These are phyloP conservation scores for Matsumurasca onukii DNA, from an alignment of 1,140 invertebrate species.

Conservation along the genomic window DNA sequence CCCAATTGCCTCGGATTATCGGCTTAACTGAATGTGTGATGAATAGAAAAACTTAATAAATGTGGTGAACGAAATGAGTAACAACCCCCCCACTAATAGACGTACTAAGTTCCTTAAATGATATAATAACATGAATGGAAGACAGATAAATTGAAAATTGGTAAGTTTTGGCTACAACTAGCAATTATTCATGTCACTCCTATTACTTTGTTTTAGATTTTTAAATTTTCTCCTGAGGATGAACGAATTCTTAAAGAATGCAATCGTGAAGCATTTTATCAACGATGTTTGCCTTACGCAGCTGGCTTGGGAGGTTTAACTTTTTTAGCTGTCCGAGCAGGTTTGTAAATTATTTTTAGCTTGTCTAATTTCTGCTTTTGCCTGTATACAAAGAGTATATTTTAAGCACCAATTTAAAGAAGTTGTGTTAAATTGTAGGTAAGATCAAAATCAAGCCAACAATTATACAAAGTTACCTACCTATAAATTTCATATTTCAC, in stretches of 20 bases:
- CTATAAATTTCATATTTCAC: background rate
- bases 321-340: constrained; percentile 62
- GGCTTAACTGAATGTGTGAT: no score
- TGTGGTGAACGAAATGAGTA: no score
- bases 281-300: constrained; percentile 64
- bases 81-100: no score
- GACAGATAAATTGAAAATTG: no score
- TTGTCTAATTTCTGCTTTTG: background rate
- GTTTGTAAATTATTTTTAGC: constrained; percentile 32
- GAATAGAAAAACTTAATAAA: no score
- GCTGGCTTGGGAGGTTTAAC: constrained; percentile 57
- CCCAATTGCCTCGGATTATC: no score
- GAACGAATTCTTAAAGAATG: constrained; percentile 65
- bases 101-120: no score
- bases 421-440: background rate
- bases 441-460: background rate
- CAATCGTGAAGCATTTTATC: constrained; percentile 69
- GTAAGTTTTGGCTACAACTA: no score
- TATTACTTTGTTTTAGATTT: constrained; percentile 40
- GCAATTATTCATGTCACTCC: no score
- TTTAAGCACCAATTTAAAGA: background rate
- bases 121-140: no score
- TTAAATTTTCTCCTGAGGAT: constrained; percentile 61
- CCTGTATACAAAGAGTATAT: background rate
- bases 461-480: background rate